Conservation (phyloP, 2,888 invertebrate species). For the Pyrrhosoma nymphula region DNA sequence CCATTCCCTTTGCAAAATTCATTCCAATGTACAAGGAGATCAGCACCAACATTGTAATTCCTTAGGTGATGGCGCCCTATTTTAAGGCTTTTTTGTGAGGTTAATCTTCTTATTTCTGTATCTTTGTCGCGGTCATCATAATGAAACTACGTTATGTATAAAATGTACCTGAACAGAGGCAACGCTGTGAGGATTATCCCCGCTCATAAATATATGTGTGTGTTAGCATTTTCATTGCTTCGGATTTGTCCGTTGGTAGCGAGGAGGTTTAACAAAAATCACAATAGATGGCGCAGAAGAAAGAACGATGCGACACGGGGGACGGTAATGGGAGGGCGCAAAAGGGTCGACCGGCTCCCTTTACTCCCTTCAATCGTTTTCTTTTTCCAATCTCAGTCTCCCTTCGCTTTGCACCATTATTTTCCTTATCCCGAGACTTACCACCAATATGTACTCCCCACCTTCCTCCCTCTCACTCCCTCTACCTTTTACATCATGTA, state of each 20-base stretch:
- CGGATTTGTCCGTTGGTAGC: neutral
- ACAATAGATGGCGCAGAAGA: neutral
- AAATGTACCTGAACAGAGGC: neutral
- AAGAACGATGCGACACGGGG: neutral
- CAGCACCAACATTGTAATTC: neutral
- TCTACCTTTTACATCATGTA: neutral
- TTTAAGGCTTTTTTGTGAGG: neutral
- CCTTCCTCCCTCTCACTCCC: neutral
- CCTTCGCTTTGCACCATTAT: neutral
- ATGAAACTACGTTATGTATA: neutral
- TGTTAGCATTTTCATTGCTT: neutral
- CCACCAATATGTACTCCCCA: neutral
- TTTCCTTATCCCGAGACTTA: neutral
- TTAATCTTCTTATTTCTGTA: neutral
- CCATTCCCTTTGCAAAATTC: too few species aligned
- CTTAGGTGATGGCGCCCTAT: neutral
- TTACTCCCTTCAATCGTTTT: constrained; percentile 27
- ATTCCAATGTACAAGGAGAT: too few species aligned
- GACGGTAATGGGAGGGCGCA: neutral
- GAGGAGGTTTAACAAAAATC: neutral
- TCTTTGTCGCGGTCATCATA: neutral
- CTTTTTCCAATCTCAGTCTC: neutral
- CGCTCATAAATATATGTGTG: neutral
- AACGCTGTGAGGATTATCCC: neutral
- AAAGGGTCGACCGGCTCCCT: neutral